A percentile compares a stretch with the other conserved stretches of the same genome.
These are phyloP conservation scores for Rhinoptilus africanus DNA, from an alignment of 2,113 vertebrate genomes.

Conservation along the genomic window DNA sequence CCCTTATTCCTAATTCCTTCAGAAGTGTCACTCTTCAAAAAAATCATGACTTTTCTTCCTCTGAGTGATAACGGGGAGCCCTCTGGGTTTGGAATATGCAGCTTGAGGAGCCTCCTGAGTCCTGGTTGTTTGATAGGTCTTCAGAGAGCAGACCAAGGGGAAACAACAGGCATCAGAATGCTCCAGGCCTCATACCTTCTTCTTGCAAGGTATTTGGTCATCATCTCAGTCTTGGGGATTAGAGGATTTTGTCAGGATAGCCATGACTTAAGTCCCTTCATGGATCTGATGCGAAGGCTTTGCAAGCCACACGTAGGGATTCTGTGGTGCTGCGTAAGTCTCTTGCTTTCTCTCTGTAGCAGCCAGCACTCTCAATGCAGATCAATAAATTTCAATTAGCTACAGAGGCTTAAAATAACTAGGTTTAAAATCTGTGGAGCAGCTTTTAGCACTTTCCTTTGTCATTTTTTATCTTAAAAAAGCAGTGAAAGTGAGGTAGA, in stretches of 20 bases:
- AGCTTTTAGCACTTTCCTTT: constrained; percentile 3
- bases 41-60: not conserved
- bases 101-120: not conserved
- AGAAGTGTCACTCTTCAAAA: not conserved
- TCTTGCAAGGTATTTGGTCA: not conserved
- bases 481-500: not conserved
- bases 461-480: not conserved
- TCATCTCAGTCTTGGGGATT: not conserved
- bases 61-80: not conserved
- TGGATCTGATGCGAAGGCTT: not conserved
- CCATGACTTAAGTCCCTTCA: not conserved
- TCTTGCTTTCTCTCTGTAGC: not conserved
- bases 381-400: constrained; percentile 42
- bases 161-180: not conserved
- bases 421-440: not conserved
- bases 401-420: constrained; percentile 6
- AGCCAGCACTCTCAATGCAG: not conserved
- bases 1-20: not conserved
- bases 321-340: not conserved
- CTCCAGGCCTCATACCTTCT: not conserved
- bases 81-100: not conserved
- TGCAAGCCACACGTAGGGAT: not conserved
- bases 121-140: not conserved
- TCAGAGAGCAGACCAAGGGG: not conserved
- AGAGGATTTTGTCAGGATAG: not conserved